Conservation (phyloP, 2,888 invertebrate genomes). For the Agrotis puta region DNA sequence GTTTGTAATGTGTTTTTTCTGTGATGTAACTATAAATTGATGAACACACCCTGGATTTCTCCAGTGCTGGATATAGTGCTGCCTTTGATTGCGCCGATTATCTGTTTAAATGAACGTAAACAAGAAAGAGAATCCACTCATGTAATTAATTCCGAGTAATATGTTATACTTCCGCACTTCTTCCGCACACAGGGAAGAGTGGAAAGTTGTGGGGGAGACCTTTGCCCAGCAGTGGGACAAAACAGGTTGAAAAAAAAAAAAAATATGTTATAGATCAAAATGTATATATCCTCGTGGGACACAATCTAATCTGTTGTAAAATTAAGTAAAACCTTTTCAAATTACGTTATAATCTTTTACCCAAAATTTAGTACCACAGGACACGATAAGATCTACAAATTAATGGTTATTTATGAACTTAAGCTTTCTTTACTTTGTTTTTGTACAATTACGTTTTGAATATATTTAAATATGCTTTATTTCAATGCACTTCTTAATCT, state of each 20-base stretch:
- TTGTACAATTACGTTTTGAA: slow-evolving; percentile 3
- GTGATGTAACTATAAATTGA: too few relatives aligned
- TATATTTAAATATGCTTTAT: not conserved
- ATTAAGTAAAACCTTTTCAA: slow-evolving; percentile 44
- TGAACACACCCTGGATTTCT: too few relatives aligned
- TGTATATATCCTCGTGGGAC: not conserved
- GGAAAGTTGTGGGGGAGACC: not conserved
- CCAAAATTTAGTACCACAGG: slow-evolving; percentile 23
- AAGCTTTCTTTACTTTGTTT: not conserved
- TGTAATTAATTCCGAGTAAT: too few relatives aligned
- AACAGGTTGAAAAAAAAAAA: too few relatives aligned
- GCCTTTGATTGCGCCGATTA: too few relatives aligned
- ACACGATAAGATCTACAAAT: slow-evolving; percentile 41
- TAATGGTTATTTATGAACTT: slow-evolving; percentile 39
- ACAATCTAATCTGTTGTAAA: slow-evolving; percentile 38
- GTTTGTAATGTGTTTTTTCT: too few relatives aligned
- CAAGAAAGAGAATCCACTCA: too few relatives aligned
- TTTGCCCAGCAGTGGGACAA: too few relatives aligned
- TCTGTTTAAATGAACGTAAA: too few relatives aligned
- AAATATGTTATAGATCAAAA: not conserved
- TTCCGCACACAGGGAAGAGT: not conserved
- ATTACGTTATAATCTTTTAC: slow-evolving; percentile 38
- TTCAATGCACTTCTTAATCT: too few relatives aligned
- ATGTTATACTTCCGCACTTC: too few relatives aligned
- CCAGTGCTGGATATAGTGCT: too few relatives aligned